phyloP scores from a whole-genome alignment of 2,797 vertebrate species.

The Orientallactaga sibirica region DNA sequence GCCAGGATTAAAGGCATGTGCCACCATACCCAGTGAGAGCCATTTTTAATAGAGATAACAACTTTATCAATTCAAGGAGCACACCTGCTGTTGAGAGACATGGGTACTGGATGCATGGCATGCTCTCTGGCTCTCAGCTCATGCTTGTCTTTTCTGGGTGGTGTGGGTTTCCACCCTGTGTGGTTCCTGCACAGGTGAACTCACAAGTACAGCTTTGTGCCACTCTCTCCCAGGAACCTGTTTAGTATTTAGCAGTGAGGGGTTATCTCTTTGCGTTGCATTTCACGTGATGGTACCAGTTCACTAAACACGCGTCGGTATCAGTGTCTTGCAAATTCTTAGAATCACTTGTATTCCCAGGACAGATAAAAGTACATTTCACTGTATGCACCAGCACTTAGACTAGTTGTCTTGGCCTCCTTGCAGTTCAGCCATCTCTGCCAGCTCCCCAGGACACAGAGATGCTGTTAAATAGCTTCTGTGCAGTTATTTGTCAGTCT shows the following conservation, averaged over 20 bases:
- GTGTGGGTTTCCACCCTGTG: background rate
- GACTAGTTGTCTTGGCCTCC: background rate
- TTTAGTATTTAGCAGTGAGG: background rate
- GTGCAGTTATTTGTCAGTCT: background rate
- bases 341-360: constrained; percentile 41
- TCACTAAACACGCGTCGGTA: background rate
- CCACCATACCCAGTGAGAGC: background rate
- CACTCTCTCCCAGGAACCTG: background rate
- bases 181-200: background rate
- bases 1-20: background rate
- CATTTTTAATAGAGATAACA: constrained; percentile 34
- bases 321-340: constrained; percentile 18
- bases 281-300: background rate
- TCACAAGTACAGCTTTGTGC: background rate
- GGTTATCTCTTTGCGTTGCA: constrained; percentile 2
- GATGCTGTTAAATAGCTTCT: background rate
- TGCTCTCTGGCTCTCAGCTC: background rate
- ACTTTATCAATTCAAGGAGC: background rate
- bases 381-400: background rate
- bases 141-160: background rate
- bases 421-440: constrained; percentile 53
- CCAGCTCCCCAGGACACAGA: background rate
- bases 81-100: background rate
- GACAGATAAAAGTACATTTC: background rate
- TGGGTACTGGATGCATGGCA: background rate